phyloP scores from a whole-genome alignment of 2,797 vertebrate genomes.

The Cryptoblepharus egeriae region DNA sequence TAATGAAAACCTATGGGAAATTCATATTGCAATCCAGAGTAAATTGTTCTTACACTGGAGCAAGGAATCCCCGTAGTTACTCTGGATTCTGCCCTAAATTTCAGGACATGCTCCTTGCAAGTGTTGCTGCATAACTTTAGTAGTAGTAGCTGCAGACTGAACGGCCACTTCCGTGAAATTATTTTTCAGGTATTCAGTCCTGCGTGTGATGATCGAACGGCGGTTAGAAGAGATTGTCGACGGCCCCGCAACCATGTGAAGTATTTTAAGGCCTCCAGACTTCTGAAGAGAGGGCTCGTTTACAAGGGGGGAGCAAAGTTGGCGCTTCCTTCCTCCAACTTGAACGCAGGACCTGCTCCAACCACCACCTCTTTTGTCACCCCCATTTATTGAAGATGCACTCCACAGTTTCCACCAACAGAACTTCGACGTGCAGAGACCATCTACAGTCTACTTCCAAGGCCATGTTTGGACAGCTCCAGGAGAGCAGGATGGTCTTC shows the following conservation, averaged over 20 bases:
- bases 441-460: not conserved
- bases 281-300: not conserved
- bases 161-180: not conserved
- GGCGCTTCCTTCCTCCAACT: fast-evolving
- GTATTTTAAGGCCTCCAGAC: fast-evolving
- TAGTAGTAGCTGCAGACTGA: not conserved
- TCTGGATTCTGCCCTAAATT: no score
- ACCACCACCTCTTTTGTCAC: fast-evolving
- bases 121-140: not conserved
- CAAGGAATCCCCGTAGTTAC: no score
- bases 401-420: not conserved
- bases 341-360: fast-evolving
- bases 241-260: constrained; percentile 71
- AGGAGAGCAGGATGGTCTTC: no score
- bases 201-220: constrained; percentile 90
- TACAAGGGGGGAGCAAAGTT: fast-evolving
- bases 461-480: no score
- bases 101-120: no score
- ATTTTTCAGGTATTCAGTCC: constrained; percentile 84
- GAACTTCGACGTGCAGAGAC: not conserved
- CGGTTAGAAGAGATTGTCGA: constrained; percentile 86
- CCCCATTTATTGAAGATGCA: not conserved
- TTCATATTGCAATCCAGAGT: no score
- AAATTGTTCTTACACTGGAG: no score
- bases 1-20: no score